Percentiles rank a stretch among this genome's conserved stretches.
Evolutionary conservation across 2,113 vertebrate genomes (phyloP).

Genomic region (Cyanoderma ruficeps): DNA sequence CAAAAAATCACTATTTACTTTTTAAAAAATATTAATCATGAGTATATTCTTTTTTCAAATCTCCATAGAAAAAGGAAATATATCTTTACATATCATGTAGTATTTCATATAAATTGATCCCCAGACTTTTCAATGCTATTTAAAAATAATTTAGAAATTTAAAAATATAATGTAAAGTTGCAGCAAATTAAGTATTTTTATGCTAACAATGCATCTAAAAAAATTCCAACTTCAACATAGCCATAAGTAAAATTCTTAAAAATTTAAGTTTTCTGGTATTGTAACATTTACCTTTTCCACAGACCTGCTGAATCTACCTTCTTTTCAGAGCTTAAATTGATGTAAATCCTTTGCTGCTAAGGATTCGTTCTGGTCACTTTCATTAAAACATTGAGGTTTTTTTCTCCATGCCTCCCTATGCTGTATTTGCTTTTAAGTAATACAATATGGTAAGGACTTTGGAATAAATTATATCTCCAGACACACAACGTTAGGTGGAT

Average conservation of each 20-base stretch:
- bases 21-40: background rate
- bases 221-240: background rate
- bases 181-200: background rate
- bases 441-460: conserved; percentile 76
- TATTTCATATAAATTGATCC: background rate
- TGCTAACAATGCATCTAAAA: background rate
- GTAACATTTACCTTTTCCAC: background rate
- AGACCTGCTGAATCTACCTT: conserved; percentile 27
- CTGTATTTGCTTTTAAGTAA: conserved; percentile 73
- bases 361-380: conserved; percentile 80
- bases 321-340: conserved; percentile 64
- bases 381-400: conserved; percentile 70
- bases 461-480: conserved; percentile 70
- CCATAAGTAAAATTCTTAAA: background rate
- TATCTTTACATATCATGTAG: background rate
- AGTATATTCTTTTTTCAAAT: background rate
- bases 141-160: background rate
- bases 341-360: conserved; percentile 73
- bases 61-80: background rate
- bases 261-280: background rate
- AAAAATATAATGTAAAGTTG: background rate
- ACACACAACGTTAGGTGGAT: conserved; percentile 53
- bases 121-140: background rate
- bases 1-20: background rate
- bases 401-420: conserved; percentile 57